These are phyloP conservation scores for Typhlichthys subterraneus DNA, from an alignment of 2,797 vertebrate species.

Conservation along the genomic window DNA sequence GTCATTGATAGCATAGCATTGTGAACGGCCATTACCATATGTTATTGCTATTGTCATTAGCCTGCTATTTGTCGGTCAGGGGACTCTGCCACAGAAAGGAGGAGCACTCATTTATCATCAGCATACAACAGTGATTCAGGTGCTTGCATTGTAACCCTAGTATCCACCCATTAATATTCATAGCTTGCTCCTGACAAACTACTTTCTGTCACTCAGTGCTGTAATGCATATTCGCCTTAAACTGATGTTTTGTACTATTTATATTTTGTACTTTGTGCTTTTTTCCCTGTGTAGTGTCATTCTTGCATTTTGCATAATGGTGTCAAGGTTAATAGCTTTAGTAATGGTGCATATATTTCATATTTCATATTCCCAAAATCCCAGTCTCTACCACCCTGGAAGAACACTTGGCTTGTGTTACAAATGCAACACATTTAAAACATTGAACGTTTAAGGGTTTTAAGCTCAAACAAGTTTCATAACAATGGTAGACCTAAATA, in stretches of 20 bases:
- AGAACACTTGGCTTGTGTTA: constrained; percentile 1
- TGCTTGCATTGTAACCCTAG: constrained; percentile 45
- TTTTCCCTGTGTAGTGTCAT: constrained; percentile 18
- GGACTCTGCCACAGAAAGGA: constrained; percentile 63
- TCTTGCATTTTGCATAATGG: constrained; percentile 51
- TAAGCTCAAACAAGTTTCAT: no score
- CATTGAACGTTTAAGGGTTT: not conserved
- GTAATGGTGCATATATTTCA: constrained; percentile 39
- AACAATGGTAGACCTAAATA: no score
- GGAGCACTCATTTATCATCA: constrained; percentile 71
- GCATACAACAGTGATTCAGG: constrained; percentile 58
- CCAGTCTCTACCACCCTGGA: constrained; percentile 19
- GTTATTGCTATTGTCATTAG: constrained; percentile 74
- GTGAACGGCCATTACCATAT: constrained; percentile 67
- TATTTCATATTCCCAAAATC: constrained; percentile 50
- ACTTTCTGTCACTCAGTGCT: constrained; percentile 25
- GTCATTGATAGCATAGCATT: constrained; percentile 61
- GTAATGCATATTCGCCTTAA: constrained; percentile 24
- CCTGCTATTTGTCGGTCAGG: constrained; percentile 73
- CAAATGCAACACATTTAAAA: constrained; percentile 5
- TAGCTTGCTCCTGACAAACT: constrained; percentile 37
- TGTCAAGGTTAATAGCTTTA: constrained; percentile 62
- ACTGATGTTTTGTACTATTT: constrained; percentile 37
- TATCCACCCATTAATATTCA: constrained; percentile 63
- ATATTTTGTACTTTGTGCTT: constrained; percentile 22